Base-by-base conservation (phyloP, 2,797 vertebrate species). In the Fringilla coelebs region DNA sequence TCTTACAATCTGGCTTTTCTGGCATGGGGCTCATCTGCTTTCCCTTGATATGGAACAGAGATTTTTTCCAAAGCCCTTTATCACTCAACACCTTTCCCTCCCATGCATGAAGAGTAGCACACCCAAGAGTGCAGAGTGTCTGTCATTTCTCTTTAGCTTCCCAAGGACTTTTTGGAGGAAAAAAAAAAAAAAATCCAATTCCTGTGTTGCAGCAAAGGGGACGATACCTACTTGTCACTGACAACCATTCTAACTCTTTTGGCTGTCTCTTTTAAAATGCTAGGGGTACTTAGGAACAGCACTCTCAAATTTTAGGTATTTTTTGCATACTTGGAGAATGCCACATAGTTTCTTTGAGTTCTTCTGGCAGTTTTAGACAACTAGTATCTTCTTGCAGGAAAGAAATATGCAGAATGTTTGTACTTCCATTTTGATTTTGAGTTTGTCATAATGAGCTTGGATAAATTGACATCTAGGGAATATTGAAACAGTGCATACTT, bases 1-100 rank as follows among this genome's bases (percentile, higher is more conserved):
- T 93, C 88, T 78, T 92, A 34, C 96, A 96, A 95, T 96, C 95
- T 96, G 96, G 79, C 88, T 94, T 86, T 94, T 90, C 70, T 96
- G 95, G 95, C 93, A 94, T 54, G 55, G 85, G 62, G 10, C 79
- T 95, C 93, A 83, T 89, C 79, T 95, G 66, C 88, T 93, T 92
- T 94, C 82, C 58, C 73, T 72, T 91, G 66, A 65, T 81, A 90
- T 3, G 24, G 62, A 94, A 62, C 58, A 55, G 36, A 46, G 73
- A 51, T 83, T 85, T 89, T 89, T 93, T 74, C 78, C 74, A 51
- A 93, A 94, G 85, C 60, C 73, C 83, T 66, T 94, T 85, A 90
- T 95, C 76, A 60, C 60, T 95, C 51, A 58, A 41, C 54, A 78
- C 85, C 70, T 91, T 88, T 81, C 40, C 76, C 24, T 88, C 46